Evolutionary conservation across 2,797 vertebrate genomes (phyloP), one percentile per base, ranked within the genome.

Genomic region (Oreortyx pictus): DNA sequence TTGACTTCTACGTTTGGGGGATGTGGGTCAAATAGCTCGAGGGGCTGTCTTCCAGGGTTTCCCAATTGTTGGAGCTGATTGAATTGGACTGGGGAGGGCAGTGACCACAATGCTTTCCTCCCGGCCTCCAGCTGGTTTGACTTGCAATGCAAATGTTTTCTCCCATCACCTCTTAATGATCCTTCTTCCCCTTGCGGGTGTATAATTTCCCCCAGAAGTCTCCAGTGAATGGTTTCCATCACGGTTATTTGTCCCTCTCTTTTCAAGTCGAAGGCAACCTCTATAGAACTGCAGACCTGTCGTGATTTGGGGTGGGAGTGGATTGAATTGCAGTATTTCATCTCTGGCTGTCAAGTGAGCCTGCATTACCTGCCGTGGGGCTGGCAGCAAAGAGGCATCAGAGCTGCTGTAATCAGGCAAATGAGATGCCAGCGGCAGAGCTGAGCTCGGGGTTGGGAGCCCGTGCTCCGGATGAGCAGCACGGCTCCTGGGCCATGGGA

Each of bases 111-210:
- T 88, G 91, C 91, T 93, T 92, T 84, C 87, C 82, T 81, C 79
- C 82, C 16, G 24, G 92, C 80, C 89, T 93, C 94, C 94, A 96
- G 96, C 96, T 96, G 96, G 66, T 94, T 88, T 82, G 89, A 92
- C 95, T 95, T 90, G 92, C 93, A 79, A 94, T 94, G 92, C 93
- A 92, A 95, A 93, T 94, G 85, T 93, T 94, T 95, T 94, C 92
- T 95, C 80, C 94, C 74, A 37, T 94, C 95, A 92, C 89, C 89
- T 94, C 85, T 70, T 94, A 95, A 92, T 31, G 93, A 94, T 94
- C 87, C 67, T 61, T 93, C 86, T 22, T 91, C 89, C 92, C 90
- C 80, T 88, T 14, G 79, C 0, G 72, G 95, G 95, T 88, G 86
- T 91, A 90, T 82, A 62, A 86, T 95, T 95, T 95, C 93, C 75